phyloP scores from a whole-genome alignment of 2,113 vertebrate genomes.

The Aegotheles bennettii region DNA sequence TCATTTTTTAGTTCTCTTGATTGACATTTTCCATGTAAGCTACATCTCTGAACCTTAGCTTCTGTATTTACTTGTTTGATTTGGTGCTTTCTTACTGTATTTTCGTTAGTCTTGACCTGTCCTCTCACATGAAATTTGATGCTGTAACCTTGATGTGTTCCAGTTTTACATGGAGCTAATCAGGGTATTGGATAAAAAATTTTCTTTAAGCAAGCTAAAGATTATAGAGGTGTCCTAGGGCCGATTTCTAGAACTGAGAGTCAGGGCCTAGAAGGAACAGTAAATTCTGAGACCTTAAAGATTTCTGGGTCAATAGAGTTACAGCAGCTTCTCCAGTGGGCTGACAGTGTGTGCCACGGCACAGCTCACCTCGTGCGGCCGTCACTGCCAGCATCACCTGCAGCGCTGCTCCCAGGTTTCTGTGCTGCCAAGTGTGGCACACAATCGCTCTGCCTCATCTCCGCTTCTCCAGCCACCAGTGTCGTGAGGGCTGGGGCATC shows the following conservation, averaged over 20 bases:
- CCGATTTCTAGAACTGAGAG: background rate
- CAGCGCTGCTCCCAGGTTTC: rapidly evolving
- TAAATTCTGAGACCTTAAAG: background rate
- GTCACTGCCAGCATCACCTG: background rate
- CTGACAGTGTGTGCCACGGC: rapidly evolving
- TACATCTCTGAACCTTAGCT: background rate
- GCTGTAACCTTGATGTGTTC: background rate
- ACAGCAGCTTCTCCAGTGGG: background rate
- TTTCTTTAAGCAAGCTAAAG: background rate
- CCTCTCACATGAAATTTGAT: background rate
- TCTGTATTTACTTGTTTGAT: background rate
- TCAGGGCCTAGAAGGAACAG: background rate
- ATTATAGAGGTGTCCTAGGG: background rate
- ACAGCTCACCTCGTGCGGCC: rapidly evolving
- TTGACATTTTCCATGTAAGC: background rate
- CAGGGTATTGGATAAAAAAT: background rate
- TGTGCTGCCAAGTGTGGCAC: rapidly evolving
- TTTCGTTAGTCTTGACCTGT: rapidly evolving
- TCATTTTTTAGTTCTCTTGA: background rate
- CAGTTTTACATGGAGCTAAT: background rate
- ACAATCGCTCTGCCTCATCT: rapidly evolving
- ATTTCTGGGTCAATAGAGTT: background rate
- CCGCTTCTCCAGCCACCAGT: background rate
- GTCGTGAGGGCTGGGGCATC: background rate
- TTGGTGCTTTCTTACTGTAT: background rate